phyloP scores from a whole-genome alignment of 2,797 vertebrate species.

The Pipistrellus kuhlii region DNA sequence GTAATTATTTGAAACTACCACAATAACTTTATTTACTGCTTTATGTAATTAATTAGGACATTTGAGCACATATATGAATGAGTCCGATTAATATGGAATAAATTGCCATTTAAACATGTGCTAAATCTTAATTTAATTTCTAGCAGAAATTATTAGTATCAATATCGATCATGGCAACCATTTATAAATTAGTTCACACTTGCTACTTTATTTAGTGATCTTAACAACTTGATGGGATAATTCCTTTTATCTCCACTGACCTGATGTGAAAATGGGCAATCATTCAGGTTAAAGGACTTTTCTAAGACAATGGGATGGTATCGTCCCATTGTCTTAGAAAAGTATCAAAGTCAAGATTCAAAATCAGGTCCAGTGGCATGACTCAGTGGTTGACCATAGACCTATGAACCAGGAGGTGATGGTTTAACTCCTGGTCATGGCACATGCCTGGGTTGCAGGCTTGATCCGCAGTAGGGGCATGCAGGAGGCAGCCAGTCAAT shows the following conservation, averaged over 20 bases:
- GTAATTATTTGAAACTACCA: not conserved
- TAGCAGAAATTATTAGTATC: not conserved
- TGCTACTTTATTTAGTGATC: constrained; percentile 24
- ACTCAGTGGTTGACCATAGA: no score
- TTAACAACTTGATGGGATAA: not conserved
- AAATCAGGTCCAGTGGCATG: not conserved
- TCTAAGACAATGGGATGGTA: not conserved
- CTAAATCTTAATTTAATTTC: constrained; percentile 9
- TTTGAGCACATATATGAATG: not conserved
- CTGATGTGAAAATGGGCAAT: not conserved
- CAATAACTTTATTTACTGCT: not conserved
- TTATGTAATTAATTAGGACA: constrained; percentile 17
- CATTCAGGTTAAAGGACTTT: not conserved
- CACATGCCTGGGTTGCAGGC: no score
- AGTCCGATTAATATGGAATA: not conserved
- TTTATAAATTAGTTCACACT: not conserved
- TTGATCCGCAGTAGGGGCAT: no score
- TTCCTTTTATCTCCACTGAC: not conserved
- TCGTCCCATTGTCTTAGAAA: no score
- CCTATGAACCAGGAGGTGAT: no score
- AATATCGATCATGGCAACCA: not conserved
- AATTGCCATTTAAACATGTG: not conserved
- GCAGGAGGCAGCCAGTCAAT: no score
- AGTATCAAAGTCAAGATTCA: not conserved
- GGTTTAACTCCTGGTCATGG: no score